A percentile compares a stretch with the other conserved stretches of the same genome.
phyloP scores from a whole-genome alignment of 2,113 vertebrate genomes.

The Pavo muticus region DNA sequence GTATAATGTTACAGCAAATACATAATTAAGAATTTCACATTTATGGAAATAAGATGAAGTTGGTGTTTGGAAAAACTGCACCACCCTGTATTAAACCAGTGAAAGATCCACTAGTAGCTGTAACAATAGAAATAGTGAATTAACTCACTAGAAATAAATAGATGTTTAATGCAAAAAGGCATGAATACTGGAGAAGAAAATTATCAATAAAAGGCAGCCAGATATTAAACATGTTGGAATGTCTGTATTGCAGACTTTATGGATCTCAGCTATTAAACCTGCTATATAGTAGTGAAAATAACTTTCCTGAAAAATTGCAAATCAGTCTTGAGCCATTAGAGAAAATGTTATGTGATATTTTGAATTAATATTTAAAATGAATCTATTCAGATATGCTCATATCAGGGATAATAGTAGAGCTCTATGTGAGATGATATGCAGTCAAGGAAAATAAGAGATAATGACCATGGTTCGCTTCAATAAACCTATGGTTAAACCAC shows the following conservation, averaged over 20 bases:
- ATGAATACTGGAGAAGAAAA: background rate
- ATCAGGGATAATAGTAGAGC: background rate
- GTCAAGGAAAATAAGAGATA: slow-evolving; percentile 10
- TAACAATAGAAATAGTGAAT: background rate
- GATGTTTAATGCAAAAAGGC: background rate
- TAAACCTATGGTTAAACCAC: slow-evolving; percentile 27
- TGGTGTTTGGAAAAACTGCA: background rate
- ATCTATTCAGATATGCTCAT: background rate
- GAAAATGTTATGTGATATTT: background rate
- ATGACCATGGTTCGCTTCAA: background rate
- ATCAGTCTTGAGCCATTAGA: background rate
- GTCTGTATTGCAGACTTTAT: slow-evolving; percentile 7
- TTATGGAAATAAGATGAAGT: background rate
- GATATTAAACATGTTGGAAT: background rate
- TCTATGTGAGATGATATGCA: background rate
- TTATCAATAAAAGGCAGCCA: background rate
- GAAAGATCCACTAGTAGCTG: background rate
- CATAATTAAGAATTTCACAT: background rate
- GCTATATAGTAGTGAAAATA: background rate
- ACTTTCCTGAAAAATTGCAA: background rate
- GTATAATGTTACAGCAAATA: background rate
- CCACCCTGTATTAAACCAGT: background rate
- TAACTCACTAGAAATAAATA: background rate
- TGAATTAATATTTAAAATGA: slow-evolving; percentile 39
- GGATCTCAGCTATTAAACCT: background rate